Evolutionary conservation across 2,888 invertebrate genomes (phyloP), one percentile per base, ranked within the genome.

Genomic region (Ormyrus rosae): DNA sequence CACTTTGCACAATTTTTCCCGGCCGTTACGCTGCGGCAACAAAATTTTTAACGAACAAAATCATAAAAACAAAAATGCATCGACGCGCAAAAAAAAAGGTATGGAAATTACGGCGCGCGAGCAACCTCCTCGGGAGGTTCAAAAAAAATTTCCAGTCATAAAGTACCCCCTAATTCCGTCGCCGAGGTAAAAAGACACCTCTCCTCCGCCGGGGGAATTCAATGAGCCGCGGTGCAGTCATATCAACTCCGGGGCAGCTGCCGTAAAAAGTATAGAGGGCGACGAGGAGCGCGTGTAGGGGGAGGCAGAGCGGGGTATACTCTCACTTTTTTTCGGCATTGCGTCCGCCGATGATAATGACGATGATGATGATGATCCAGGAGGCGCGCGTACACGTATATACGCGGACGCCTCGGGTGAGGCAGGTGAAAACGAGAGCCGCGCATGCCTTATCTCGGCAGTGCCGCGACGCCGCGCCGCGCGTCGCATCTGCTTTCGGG

Each of bases 401-500:
- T 19, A 19, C 1, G 1, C 19, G 0, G n/a, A 34, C 60, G 78
- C 78, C 78, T 67, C 65, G 53, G 71, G 78, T 78, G 8, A 58
- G 60, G 60, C 78, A 71, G 78, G 71, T 78, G 78, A 78, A 60
- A 19, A 19, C 19, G 19, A 19, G 51, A 46, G 46, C 10, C 8
- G n/a, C 19, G 19, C 19, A 19, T 1, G 19, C 19, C 19, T 60
- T 71, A 60, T 71, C 60, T 71, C 45, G 1, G 10, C 53, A 10
- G 8, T 67, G n/a, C n/a, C 19, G 19, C 56, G 4, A 46, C 63
- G 46, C 63, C 5, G 13, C 19, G 19, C 19, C 60, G 51, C 50
- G 19, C 50, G 48, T n/a, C 19, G 19, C 70, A 60, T 50, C 60
- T 60, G 50, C 60, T 19, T 11, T 60, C 46, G 7, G n/a, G 6